Conservation (phyloP, 2,113 vertebrate species). For the Garra rufa region DNA sequence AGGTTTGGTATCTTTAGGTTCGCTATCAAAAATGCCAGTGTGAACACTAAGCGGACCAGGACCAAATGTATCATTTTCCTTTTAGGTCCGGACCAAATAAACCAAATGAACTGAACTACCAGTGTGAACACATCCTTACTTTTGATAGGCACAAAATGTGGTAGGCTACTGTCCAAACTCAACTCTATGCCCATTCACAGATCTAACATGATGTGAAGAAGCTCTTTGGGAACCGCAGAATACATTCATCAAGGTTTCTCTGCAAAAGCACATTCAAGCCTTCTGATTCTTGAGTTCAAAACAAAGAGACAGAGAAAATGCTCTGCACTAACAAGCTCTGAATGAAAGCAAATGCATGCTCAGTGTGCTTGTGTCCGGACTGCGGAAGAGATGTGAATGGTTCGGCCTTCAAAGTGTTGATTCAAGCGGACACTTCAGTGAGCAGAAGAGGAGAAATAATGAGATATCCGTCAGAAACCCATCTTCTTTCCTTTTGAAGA, state of each 20-base stretch:
- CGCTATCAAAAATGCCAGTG: too few species aligned
- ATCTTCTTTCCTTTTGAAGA: conserved; percentile 10
- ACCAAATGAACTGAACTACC: too few species aligned
- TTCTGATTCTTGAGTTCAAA: not conserved
- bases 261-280: conserved; percentile 28
- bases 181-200: not conserved
- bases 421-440: not conserved
- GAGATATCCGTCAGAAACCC: conserved; percentile 8
- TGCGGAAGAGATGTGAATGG: conserved; percentile 21
- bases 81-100: too few species aligned
- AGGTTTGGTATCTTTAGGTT: too few species aligned
- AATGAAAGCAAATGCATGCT: conserved; percentile 21
- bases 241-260: not conserved
- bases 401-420: conserved; percentile 39
- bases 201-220: not conserved
- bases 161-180: not conserved
- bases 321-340: conserved; percentile 12
- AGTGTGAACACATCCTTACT: too few species aligned
- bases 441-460: conserved; percentile 38
- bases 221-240: not conserved
- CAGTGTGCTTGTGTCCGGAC: not conserved
- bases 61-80: too few species aligned
- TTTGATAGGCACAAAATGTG: not conserved
- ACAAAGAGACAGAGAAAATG: not conserved
- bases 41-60: too few species aligned